phyloP scores from a whole-genome alignment of 2,888 invertebrate genomes.

The Drosophila parthenogenetica region DNA sequence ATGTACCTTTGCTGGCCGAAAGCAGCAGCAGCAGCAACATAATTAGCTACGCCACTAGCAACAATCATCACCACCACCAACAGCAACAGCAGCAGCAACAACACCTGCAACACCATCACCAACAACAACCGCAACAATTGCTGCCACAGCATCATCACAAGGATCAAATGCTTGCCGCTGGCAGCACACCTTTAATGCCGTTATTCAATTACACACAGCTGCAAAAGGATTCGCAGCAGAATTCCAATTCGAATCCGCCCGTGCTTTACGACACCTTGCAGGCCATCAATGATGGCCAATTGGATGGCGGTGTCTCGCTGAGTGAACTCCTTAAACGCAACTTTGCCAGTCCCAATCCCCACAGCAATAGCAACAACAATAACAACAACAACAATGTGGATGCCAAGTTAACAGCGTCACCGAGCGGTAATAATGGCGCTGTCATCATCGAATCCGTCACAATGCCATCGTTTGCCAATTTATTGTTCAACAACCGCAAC shows the following conservation, averaged over 20 bases:
- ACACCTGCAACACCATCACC: slow-evolving; percentile 36
- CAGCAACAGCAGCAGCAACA: slow-evolving; percentile 48
- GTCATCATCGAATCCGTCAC: slow-evolving; percentile 66
- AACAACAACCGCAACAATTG: slow-evolving; percentile 50
- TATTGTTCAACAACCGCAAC: slow-evolving; percentile 57
- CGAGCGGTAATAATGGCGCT: slow-evolving; percentile 25
- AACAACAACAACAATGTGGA: slow-evolving; percentile 50
- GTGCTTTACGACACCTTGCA: slow-evolving; percentile 53
- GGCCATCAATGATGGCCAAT: slow-evolving; percentile 62
- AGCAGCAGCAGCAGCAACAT: slow-evolving; percentile 54
- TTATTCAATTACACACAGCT: slow-evolving; percentile 61
- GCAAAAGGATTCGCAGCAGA: slow-evolving; percentile 50
- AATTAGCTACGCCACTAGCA: slow-evolving; percentile 47
- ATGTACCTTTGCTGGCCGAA: slow-evolving; percentile 72
- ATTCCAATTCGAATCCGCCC: slow-evolving; percentile 37
- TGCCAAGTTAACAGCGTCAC: slow-evolving; percentile 38
- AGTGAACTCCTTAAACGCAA: slow-evolving; percentile 75
- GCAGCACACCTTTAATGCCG: slow-evolving; percentile 69
- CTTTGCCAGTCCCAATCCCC: slow-evolving; percentile 68
- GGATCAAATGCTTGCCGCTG: slow-evolving; percentile 82
- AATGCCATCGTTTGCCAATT: slow-evolving; percentile 71
- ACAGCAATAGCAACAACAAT: slow-evolving; percentile 37
- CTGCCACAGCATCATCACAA: slow-evolving; percentile 72
- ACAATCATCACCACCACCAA: slow-evolving; percentile 44
- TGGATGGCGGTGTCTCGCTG: slow-evolving; percentile 66